Percentiles rank a stretch among this genome's conserved stretches.
Conservation (phyloP, 2,888 invertebrate genomes). For the Lasioglossum zephyrum region DNA sequence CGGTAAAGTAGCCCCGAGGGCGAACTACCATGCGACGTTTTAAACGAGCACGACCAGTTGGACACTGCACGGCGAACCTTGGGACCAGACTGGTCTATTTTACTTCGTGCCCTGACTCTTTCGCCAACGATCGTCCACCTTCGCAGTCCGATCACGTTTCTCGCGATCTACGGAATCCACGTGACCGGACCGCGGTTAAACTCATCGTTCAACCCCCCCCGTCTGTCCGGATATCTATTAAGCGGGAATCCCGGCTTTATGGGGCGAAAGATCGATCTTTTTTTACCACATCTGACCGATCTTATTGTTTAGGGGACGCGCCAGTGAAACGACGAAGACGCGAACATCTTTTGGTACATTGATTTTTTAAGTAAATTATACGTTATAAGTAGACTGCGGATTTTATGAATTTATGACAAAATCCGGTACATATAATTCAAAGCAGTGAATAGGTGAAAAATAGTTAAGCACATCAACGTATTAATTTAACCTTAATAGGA, state of each 20-base stretch:
- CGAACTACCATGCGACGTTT: conserved; percentile 60
- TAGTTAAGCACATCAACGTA: too few relatives aligned
- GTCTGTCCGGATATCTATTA: conserved; percentile 29
- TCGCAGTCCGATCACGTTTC: conserved; percentile 62
- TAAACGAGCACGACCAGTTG: conserved; percentile 55
- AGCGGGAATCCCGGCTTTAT: neutral
- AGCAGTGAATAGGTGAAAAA: too few relatives aligned
- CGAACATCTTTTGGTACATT: too few relatives aligned
- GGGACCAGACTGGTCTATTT: conserved; percentile 5
- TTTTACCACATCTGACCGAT: too few relatives aligned
- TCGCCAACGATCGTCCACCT: neutral
- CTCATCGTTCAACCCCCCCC: conserved; percentile 4
- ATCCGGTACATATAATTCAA: too few relatives aligned
- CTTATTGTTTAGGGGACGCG: too few relatives aligned
- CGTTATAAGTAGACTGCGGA: too few relatives aligned
- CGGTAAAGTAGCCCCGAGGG: conserved; percentile 21
- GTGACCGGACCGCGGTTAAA: conserved; percentile 9
- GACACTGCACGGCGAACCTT: conserved; percentile 9
- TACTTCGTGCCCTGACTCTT: conserved; percentile 11
- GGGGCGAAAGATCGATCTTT: neutral
- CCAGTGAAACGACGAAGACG: too few relatives aligned
- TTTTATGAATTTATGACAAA: too few relatives aligned
- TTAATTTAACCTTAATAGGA: too few relatives aligned
- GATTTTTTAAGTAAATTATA: too few relatives aligned
- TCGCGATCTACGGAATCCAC: conserved; percentile 35